Base-by-base conservation (phyloP, 1,140 invertebrate genomes). In the Lineus longissimus region DNA sequence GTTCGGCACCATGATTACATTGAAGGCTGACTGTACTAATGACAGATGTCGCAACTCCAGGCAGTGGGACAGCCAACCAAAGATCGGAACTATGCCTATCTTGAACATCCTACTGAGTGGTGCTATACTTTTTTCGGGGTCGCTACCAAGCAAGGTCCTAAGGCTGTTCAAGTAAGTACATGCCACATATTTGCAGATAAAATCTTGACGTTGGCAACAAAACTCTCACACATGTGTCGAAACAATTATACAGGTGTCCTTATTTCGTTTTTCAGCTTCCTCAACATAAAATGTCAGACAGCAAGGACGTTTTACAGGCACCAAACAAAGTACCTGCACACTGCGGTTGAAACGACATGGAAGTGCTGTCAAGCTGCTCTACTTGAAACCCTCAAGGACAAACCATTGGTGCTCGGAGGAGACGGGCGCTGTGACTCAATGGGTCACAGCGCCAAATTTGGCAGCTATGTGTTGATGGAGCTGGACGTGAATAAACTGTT, bases 241-340 rank as follows among this genome's bases (percentile, higher is more conserved):
- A n/a, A n/a, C n/a, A n/a, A n/a, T n/a, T n/a, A n/a, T n/a, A n/a
- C n/a, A n/a, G n/a, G n/a, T n/a, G n/a, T n/a, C n/a, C n/a, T n/a
- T n/a, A n/a, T n/a, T n/a, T n/a, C n/a, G n/a, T n/a, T n/a, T n/a
- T n/a, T n/a, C n/a, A n/a, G n/a, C n/a, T n/a, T n/a, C n/a, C n/a
- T n/a, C n/a, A n/a, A n/a, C n/a, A n/a, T 43, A 43, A 19, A 51
- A 51, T 51, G 47, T 51, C n/a, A n/a, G 6, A 23, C 47, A 27
- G n/a, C 25, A 19, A 51, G 47, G 47, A 27, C 47, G 4, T 51
- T 7, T 27, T 51, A 23, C 47, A 23, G 9, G 19, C 47, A 51
- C 25, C 47, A 51, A n/a, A 51, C n/a, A n/a, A 51, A 51, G n/a
- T 51, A 51, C 47, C 47, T 51, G 6, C 47, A 51, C 47, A 51